phyloP scores from a whole-genome alignment of 2,888 invertebrate genomes.

The Rapana venosa region DNA sequence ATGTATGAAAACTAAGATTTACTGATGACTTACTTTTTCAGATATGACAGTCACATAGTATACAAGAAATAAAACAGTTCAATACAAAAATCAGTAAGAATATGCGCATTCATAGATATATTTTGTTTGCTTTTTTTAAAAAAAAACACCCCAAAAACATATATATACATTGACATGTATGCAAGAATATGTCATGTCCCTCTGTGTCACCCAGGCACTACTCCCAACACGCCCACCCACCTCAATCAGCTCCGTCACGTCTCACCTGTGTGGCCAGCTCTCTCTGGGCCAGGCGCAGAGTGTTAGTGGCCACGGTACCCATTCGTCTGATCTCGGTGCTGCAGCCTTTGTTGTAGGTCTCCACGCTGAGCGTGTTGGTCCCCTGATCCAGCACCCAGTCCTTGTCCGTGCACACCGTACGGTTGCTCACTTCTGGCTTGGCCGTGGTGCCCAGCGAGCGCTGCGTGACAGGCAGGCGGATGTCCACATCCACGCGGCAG shows the following conservation, averaged over 20 bases:
- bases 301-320: constrained; percentile 68
- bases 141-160: no score
- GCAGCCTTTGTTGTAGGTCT: constrained; percentile 60
- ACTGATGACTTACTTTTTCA: no score
- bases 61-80: neutral
- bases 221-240: no score
- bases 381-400: constrained; percentile 68
- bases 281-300: constrained; percentile 46
- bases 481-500: constrained; percentile 70
- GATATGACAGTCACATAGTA: neutral
- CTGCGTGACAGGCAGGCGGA: constrained; percentile 63
- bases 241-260: no score
- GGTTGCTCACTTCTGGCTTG: constrained; percentile 63
- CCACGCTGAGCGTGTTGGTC: constrained; percentile 65
- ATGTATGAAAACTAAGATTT: no score
- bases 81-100: neutral
- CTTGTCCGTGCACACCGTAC: constrained; percentile 64
- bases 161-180: no score
- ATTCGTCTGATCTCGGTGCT: constrained; percentile 65
- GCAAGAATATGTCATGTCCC: no score
- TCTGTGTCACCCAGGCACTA: no score
- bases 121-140: no score
- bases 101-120: no score
- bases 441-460: constrained; percentile 69
- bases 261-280: constrained; percentile 22